Evolutionary conservation across 2,113 vertebrate species (phyloP).

Genomic region (Chaetorhynchus papuensis): DNA sequence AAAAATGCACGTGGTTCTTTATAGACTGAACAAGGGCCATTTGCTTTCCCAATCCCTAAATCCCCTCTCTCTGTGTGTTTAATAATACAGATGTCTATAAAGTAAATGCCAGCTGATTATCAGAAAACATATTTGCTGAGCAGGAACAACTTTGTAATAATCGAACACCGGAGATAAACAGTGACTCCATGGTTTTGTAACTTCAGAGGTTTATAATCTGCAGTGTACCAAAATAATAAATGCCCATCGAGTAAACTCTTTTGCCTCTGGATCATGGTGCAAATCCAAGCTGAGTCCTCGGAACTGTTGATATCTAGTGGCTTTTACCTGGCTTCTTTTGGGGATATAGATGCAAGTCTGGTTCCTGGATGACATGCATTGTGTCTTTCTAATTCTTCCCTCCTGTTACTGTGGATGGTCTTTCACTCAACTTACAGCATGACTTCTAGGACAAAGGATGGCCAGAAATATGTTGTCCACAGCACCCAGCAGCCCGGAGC

Average conservation of each 20-base stretch:
- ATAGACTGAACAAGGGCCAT: background rate
- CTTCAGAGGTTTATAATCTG: slow-evolving; percentile 10
- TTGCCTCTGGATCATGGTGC: background rate
- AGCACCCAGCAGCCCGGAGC: background rate
- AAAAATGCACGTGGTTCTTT: background rate
- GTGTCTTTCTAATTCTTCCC: background rate
- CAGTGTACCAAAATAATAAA: background rate
- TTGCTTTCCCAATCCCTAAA: slow-evolving; percentile 42
- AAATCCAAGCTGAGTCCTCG: background rate
- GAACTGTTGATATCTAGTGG: background rate
- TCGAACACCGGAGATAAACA: slow-evolving; percentile 23
- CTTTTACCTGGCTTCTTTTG: rapidly evolving
- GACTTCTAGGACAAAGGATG: background rate
- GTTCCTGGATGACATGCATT: background rate
- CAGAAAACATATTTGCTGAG: slow-evolving; percentile 50
- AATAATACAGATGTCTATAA: slow-evolving; percentile 58
- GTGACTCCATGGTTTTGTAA: background rate
- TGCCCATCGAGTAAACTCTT: background rate
- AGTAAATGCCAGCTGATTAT: slow-evolving; percentile 69
- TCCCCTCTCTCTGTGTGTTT: slow-evolving; percentile 30
- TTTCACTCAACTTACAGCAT: background rate
- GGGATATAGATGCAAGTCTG: background rate
- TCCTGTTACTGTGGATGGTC: background rate
- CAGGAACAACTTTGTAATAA: slow-evolving; percentile 32
- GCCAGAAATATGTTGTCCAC: background rate